phyloP scores from a whole-genome alignment of 2,888 invertebrate genomes.

The Diarsia brunnea region DNA sequence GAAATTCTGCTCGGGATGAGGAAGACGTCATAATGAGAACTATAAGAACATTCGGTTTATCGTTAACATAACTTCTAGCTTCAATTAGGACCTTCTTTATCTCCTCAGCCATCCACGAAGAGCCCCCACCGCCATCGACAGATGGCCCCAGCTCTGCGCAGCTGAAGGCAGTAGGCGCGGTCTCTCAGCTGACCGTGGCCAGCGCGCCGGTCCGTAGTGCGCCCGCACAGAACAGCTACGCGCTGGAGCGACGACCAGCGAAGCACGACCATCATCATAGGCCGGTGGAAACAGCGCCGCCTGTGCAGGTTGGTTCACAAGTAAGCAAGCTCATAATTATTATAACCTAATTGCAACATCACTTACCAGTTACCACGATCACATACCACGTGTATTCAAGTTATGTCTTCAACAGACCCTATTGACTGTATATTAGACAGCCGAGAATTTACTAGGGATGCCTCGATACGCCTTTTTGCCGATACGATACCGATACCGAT shows the following conservation, averaged over 20 bases:
- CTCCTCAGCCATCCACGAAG: constrained; percentile 77
- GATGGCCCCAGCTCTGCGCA: constrained; percentile 79
- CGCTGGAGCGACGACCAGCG: constrained; percentile 81
- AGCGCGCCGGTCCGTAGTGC: constrained; percentile 92
- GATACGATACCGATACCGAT: too few species aligned
- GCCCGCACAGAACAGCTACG: constrained; percentile 91
- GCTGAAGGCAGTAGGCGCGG: constrained; percentile 88
- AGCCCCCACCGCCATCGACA: constrained; percentile 70
- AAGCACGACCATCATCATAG: constrained; percentile 82
- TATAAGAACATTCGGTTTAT: too few species aligned
- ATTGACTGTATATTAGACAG: background rate
- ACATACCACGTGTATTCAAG: background rate
- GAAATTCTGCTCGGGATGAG: too few species aligned
- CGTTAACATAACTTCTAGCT: too few species aligned
- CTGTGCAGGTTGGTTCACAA: constrained; percentile 75
- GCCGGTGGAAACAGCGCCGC: constrained; percentile 80
- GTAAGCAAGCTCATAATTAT: background rate
- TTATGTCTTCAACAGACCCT: background rate
- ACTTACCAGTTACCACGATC: background rate
- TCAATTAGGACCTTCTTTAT: background rate
- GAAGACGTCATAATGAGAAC: too few species aligned
- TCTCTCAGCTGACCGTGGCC: constrained; percentile 91
- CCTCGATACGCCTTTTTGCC: too few species aligned
- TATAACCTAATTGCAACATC: too few species aligned
- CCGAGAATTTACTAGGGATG: background rate